Base-by-base conservation (phyloP, 2,888 invertebrate genomes). In the Monochamus alternatus region DNA sequence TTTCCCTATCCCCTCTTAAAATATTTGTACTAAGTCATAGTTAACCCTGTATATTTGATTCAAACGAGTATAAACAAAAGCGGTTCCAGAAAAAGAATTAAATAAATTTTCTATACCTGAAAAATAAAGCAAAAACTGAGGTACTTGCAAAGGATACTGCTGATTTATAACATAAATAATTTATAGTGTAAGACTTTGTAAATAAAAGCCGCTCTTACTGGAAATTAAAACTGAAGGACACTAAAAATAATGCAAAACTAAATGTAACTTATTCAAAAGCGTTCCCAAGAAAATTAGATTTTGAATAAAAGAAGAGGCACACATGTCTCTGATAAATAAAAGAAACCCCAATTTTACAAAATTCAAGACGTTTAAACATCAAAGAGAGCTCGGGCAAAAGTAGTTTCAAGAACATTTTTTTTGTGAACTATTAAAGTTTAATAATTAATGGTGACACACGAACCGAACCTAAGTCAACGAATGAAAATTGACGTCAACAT, bases 401-500 rank as follows among this genome's bases (percentile, higher is more conserved):
- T 77, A 81, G 81, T 82, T 82, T 81, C 76, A 74, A 75, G 78
- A 80, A 81, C 77, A 81, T 81, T 77, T 83, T 85, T 84, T 86
- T 84, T 84, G 83, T 84, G 81, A 80, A 81, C 80, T 79, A 67
- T 87, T 82, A 87, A 86, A 85, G 75, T 85, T 86, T 86, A 83
- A 86, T 83, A 76, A 78, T 79, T 83, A 76, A 78, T 79, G 84
- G 85, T 84, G 84, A 84, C 84, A 85, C 85, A 85, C 85, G 85
- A 85, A 85, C 83, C 81, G 80, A 83, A 82, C 82, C 83, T 81
- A 84, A 85, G 84, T 85, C 84, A 85, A 85, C 85, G 84, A 84
- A 84, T 86, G 82, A 81, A 82, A 85, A 85, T 81, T 84, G 85
- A 86, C 85, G 83, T 81, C 83, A 83, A 83, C 83, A 82, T 81